Percentiles rank a stretch among this genome's conserved stretches.
Conservation (phyloP, 2,797 vertebrate species). For the Semaprochilodus insignis region DNA sequence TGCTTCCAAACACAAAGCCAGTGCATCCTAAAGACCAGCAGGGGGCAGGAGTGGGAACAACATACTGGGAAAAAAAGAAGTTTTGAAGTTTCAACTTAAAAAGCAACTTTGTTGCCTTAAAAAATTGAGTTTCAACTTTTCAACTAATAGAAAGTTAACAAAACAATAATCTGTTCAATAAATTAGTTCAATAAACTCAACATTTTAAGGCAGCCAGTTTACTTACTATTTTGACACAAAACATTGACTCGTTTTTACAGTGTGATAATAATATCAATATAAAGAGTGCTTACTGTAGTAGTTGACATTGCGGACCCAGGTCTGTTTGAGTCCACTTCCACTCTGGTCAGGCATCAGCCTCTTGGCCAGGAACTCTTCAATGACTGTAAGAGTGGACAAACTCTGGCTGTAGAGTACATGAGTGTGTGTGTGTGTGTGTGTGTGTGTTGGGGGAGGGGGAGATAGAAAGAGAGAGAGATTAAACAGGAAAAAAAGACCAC, state of each 20-base stretch:
- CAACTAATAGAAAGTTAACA: too few species aligned
- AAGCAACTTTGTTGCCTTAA: too few species aligned
- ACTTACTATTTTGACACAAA: too few species aligned
- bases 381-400: conserved; percentile 93
- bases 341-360: conserved; percentile 80
- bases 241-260: too few species aligned
- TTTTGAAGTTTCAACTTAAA: too few species aligned
- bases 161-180: too few species aligned
- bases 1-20: background rate
- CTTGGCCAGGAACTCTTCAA: conserved; percentile 95
- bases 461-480: background rate
- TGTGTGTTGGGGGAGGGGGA: background rate
- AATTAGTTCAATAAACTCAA: too few species aligned
- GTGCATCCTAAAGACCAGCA: background rate
- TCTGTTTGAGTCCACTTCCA: conserved; percentile 58
- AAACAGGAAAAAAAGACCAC: background rate
- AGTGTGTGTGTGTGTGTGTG: background rate
- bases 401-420: conserved; percentile 85
- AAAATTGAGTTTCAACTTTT: too few species aligned
- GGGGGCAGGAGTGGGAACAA: background rate
- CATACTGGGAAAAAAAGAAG: background rate
- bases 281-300: conserved; percentile 92
- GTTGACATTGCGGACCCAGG: conserved; percentile 93
- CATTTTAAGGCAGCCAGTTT: too few species aligned
- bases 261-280: background rate